A percentile compares a stretch with the other conserved stretches of the same genome.
These are phyloP conservation scores for Hydroisotoma schaefferi DNA, from an alignment of 2,888 invertebrate species.

Conservation along the genomic window DNA sequence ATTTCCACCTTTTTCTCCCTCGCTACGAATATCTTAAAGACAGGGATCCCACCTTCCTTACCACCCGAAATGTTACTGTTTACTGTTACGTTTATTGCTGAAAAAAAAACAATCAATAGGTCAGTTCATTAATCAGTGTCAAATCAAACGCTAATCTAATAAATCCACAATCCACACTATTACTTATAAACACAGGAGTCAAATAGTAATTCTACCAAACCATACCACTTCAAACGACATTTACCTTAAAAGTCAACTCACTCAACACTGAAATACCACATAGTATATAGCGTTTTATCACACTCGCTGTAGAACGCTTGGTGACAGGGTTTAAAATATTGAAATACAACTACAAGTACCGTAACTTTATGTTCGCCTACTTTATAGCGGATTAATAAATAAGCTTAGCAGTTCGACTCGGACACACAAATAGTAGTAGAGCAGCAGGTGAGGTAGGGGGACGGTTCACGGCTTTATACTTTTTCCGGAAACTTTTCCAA, in stretches of 20 bases:
- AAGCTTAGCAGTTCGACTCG: too few relatives aligned
- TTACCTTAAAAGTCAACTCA: neutral
- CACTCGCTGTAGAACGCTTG: too few relatives aligned
- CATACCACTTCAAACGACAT: neutral
- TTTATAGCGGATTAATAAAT: too few relatives aligned
- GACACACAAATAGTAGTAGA: too few relatives aligned
- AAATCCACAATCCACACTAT: neutral
- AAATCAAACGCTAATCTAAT: neutral
- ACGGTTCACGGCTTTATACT: too few relatives aligned
- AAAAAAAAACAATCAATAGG: constrained; percentile 21
- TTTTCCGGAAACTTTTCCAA: too few relatives aligned
- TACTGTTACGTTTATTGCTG: constrained; percentile 46
- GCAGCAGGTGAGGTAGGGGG: too few relatives aligned
- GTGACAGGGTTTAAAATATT: too few relatives aligned
- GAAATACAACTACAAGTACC: too few relatives aligned
- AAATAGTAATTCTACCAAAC: neutral
- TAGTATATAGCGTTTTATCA: too few relatives aligned
- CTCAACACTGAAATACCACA: neutral
- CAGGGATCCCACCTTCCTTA: constrained; percentile 18
- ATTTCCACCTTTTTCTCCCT: constrained; percentile 31
- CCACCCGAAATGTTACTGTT: constrained; percentile 19
- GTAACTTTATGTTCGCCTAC: too few relatives aligned
- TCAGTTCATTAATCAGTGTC: neutral
- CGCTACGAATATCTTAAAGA: constrained; percentile 34
- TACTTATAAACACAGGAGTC: too few relatives aligned